Conservation (phyloP, 30 jellyfish, hydroid and myxozoan species). For the Clytia hemisphaerica region DNA sequence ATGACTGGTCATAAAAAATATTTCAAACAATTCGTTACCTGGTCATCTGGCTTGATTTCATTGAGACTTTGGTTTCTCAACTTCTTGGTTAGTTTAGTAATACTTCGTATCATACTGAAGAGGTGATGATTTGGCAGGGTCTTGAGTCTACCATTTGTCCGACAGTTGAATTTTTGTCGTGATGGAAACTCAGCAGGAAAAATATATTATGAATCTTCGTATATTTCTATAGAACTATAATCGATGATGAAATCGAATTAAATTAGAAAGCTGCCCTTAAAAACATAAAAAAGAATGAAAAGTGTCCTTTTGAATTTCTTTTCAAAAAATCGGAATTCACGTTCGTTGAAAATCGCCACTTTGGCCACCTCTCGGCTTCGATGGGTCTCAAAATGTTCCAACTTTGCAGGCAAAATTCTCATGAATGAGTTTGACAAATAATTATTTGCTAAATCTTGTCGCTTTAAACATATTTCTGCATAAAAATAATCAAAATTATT, state of each 20-base stretch:
- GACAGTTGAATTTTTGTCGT: no score
- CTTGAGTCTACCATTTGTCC: no score
- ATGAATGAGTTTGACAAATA: conserved; percentile 20
- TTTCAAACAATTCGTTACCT: neutral
- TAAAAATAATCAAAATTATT: conserved; percentile 4
- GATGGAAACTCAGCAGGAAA: no score
- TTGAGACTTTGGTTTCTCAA: conserved; percentile 21
- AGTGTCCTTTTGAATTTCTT: no score
- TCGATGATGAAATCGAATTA: no score
- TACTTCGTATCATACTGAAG: conserved; percentile 1
- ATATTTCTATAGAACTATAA: no score
- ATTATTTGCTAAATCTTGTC: conserved; percentile 8
- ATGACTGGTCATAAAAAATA: no score
- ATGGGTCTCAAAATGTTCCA: no score
- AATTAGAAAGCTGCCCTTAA: no score
- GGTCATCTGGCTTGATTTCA: conserved; percentile 20
- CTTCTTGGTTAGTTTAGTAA: conserved; percentile 8
- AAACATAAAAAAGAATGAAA: no score
- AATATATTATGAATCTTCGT: no score
- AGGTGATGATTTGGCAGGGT: neutral
- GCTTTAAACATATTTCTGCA: conserved; percentile 28
- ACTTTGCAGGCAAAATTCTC: conserved; percentile 19
- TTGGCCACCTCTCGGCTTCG: neutral
- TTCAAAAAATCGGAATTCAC: no score
- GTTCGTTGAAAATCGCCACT: neutral